Evolutionary conservation across 2,888 invertebrate species (phyloP).

Genomic region (Tanypteryx hageni): DNA sequence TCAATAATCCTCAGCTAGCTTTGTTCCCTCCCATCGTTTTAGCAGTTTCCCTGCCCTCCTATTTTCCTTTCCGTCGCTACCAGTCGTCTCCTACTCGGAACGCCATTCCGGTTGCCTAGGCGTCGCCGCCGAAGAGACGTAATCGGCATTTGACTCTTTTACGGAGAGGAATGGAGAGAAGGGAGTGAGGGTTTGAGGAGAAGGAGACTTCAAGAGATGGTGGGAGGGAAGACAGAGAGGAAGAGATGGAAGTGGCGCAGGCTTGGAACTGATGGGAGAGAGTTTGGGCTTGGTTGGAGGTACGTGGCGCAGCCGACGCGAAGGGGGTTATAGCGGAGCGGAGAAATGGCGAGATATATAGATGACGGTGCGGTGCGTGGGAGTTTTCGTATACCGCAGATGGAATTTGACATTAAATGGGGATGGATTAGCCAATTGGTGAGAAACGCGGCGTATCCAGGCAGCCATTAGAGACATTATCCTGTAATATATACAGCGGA

Average conservation of each 20-base stretch:
- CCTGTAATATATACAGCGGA: no score
- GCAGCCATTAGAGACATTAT: no score
- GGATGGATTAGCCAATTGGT: no score
- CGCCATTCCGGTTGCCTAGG: not conserved
- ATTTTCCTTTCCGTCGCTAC: not conserved
- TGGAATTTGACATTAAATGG: not conserved
- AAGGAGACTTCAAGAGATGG: not conserved
- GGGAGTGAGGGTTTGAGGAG: not conserved
- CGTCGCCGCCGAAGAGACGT: not conserved
- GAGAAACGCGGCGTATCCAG: no score
- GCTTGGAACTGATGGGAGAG: not conserved
- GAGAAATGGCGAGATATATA: not conserved
- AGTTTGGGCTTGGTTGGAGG: no score
- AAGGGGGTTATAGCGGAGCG: no score
- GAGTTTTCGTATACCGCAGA: not conserved
- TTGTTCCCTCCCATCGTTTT: not conserved
- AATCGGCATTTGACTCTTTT: not conserved
- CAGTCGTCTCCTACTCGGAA: not conserved
- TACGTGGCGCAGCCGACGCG: no score
- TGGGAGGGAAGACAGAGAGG: not conserved
- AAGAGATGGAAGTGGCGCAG: not conserved
- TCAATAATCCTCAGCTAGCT: constrained; percentile 40
- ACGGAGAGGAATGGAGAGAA: not conserved
- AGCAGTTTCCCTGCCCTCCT: not conserved
- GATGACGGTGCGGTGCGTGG: not conserved